phyloP scores from a whole-genome alignment of 2,113 vertebrate genomes.

The Engystomops pustulosus region DNA sequence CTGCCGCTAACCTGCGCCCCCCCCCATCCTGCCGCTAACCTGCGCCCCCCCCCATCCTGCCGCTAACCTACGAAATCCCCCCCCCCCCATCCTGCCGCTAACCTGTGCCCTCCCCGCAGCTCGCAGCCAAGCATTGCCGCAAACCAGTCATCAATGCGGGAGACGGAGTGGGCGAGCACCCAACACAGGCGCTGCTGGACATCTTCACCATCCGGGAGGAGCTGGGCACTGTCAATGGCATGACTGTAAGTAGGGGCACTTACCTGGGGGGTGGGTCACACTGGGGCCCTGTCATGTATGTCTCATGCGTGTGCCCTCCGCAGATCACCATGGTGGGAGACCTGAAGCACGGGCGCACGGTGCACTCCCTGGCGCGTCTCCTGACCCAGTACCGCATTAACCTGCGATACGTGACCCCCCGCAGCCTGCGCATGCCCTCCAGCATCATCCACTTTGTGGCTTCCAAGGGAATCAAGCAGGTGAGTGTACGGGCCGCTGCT shows the following conservation, averaged over 20 bases:
- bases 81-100: background rate
- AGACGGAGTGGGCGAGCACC: conserved; percentile 94
- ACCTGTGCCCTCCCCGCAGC: conserved; percentile 68
- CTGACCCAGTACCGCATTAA: conserved; percentile 93
- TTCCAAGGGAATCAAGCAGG: conserved; percentile 93
- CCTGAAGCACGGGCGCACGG: conserved; percentile 94
- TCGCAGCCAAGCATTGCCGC: conserved; percentile 88
- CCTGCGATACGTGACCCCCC: conserved; percentile 91
- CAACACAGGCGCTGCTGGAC: conserved; percentile 93
- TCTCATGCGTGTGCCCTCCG: background rate
- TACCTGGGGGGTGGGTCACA: background rate
- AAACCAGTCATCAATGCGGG: conserved; percentile 94
- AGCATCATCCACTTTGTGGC: conserved; percentile 88
- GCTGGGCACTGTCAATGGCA: conserved; percentile 97
- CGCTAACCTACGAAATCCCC: background rate
- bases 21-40: background rate
- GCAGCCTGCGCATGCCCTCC: conserved; percentile 85
- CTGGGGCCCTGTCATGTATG: too few species aligned
- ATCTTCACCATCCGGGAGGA: conserved; percentile 97
- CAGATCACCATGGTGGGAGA: conserved; percentile 98
- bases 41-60: background rate
- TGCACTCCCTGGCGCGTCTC: conserved; percentile 93
- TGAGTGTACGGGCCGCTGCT: conserved; percentile 62
- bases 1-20: too few species aligned
- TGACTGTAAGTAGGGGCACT: conserved; percentile 82